Conservation (phyloP, 2,888 invertebrate species). For the Brachypalpus laphriformis region DNA sequence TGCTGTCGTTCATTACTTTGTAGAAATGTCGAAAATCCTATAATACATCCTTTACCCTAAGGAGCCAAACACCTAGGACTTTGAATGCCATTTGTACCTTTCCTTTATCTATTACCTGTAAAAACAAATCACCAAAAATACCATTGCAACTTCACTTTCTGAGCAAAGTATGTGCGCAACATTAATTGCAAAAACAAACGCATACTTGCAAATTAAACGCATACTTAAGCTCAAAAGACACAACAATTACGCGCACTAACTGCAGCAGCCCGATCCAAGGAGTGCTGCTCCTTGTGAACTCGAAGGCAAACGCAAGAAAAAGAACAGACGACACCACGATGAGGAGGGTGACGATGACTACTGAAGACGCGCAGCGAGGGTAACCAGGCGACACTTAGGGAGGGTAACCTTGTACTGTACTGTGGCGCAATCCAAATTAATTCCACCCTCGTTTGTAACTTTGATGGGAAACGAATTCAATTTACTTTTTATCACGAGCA, state of each 20-base stretch:
- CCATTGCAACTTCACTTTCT: neutral
- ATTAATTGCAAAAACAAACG: conserved; percentile 57
- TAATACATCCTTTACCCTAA: neutral
- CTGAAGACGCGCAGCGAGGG: neutral
- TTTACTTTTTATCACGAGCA: conserved; percentile 72
- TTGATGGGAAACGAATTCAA: conserved; percentile 74
- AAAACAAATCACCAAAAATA: conserved; percentile 18
- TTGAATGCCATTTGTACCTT: neutral
- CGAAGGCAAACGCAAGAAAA: conserved; percentile 3
- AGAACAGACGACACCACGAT: neutral
- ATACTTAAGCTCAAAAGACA: conserved; percentile 49
- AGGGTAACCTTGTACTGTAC: neutral
- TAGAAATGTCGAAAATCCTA: too few relatives aligned
- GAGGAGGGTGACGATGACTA: neutral
- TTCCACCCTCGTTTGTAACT: conserved; percentile 72
- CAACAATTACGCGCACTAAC: conserved; percentile 53
- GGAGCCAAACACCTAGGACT: neutral
- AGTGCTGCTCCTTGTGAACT: conserved; percentile 6
- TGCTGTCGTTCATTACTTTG: too few relatives aligned
- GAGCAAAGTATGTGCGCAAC: conserved; percentile 32
- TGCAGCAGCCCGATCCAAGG: conserved; percentile 20
- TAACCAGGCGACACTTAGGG: neutral
- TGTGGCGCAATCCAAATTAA: conserved; percentile 61
- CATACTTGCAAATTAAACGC: conserved; percentile 50
- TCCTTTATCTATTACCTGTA: neutral